Percentiles rank a stretch among this genome's conserved stretches.
Evolutionary conservation across 2,797 vertebrate genomes (phyloP).

Genomic region (Rhodeus uyekii): DNA sequence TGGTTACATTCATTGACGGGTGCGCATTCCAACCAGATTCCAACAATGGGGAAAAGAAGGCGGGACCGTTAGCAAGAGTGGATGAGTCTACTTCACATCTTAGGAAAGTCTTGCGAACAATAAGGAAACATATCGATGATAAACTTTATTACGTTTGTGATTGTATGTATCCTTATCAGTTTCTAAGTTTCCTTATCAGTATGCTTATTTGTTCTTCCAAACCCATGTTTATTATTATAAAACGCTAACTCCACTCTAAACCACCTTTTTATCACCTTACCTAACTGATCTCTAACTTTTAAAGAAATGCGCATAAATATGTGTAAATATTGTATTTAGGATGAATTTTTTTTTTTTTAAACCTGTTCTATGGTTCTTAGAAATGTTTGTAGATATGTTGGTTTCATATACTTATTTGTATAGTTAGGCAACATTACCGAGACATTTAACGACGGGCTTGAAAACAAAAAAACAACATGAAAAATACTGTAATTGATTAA

Average conservation of each 20-base stretch:
- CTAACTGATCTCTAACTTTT: no score
- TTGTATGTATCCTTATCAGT: neutral
- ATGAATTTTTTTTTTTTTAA: neutral
- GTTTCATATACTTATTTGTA: neutral
- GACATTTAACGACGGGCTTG: neutral
- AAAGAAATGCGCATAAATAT: no score
- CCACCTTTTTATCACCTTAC: no score
- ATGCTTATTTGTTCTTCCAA: neutral
- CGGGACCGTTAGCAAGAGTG: constrained; percentile 75
- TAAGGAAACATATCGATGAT: neutral
- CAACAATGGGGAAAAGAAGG: constrained; percentile 67
- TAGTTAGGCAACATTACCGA: neutral
- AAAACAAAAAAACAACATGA: no score
- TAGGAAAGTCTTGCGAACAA: neutral
- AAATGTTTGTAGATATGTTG: neutral
- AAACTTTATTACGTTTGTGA: neutral
- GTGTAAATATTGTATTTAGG: no score
- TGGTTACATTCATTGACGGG: constrained; percentile 61
- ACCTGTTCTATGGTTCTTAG: neutral
- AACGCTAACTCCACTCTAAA: no score
- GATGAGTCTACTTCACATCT: constrained; percentile 58
- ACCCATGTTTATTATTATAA: neutral
- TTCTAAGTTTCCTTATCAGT: neutral
- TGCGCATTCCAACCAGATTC: constrained; percentile 72
- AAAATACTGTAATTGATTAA: neutral